Conservation (phyloP, 2,888 invertebrate genomes). For the Piscicola geometra region DNA sequence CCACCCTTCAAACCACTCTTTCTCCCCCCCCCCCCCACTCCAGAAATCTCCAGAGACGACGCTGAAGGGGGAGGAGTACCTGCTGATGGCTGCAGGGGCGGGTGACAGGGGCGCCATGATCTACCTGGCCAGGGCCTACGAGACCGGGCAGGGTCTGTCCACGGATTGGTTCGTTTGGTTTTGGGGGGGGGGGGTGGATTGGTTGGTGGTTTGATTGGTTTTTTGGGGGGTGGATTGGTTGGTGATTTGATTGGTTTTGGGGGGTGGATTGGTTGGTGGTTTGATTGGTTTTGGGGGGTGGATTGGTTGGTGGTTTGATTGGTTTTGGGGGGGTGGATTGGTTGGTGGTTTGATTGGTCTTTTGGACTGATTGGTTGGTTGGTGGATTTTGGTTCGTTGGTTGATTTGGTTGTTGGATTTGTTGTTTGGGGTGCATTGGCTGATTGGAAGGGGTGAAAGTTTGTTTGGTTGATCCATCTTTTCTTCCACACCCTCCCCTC, state of each 20-base stretch:
- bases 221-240: neutral
- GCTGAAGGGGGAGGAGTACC: slow-evolving; percentile 55
- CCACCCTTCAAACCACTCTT: too few relatives aligned
- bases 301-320: neutral
- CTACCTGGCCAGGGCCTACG: slow-evolving; percentile 59
- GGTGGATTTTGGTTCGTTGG: neutral
- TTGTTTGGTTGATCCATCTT: too few relatives aligned
- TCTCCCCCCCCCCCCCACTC: too few relatives aligned
- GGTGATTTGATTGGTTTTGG: neutral
- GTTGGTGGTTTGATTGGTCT: neutral
- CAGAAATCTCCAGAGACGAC: slow-evolving; percentile 50
- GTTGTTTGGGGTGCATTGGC: too few relatives aligned
- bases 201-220: too few relatives aligned
- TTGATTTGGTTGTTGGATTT: too few relatives aligned
- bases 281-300: neutral
- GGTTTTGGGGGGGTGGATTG: neutral
- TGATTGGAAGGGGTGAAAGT: too few relatives aligned
- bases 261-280: neutral
- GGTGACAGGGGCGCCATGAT: slow-evolving; percentile 60
- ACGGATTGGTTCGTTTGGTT: slow-evolving; percentile 46
- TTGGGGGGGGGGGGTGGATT: neutral
- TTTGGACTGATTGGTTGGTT: neutral
- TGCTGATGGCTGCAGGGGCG: slow-evolving; percentile 58
- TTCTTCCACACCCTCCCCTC: too few relatives aligned
- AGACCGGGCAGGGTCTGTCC: slow-evolving; percentile 57